Conservation (phyloP, 1,140 invertebrate genomes). For the Drosophila mauritiana region DNA sequence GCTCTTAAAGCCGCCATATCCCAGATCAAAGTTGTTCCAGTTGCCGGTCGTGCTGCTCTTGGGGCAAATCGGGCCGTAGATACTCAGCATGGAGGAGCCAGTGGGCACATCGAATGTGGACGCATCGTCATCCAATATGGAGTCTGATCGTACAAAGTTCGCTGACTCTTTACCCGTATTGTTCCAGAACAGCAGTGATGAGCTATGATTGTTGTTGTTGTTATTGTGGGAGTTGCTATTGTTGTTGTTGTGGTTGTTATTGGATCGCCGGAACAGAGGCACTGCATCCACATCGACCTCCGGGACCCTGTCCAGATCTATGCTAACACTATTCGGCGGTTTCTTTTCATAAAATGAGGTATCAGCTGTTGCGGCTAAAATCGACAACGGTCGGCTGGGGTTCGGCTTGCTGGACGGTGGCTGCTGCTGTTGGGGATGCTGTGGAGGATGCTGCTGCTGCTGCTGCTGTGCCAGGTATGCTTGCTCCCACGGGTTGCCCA, state of each 20-base stretch:
- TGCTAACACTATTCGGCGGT: constrained; percentile 76
- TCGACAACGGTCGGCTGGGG: constrained; percentile 63
- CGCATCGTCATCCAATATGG: constrained; percentile 89
- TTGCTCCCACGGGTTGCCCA: constrained; percentile 32
- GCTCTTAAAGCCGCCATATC: constrained; percentile 48
- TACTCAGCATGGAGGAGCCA: constrained; percentile 86
- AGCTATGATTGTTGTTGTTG: constrained; percentile 36
- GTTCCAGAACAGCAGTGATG: constrained; percentile 61
- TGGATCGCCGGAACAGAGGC: constrained; percentile 41
- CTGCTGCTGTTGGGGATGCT: constrained; percentile 50
- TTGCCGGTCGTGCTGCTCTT: constrained; percentile 81
- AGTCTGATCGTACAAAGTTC: constrained; percentile 88
- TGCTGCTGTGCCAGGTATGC: constrained; percentile 31
- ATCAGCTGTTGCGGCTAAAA: constrained; percentile 76
- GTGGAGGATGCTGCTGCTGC: constrained; percentile 40
- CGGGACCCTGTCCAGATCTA: constrained; percentile 50
- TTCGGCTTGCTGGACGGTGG: constrained; percentile 73
- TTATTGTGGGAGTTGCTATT: constrained; percentile 27
- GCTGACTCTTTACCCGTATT: constrained; percentile 68
- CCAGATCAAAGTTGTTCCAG: constrained; percentile 60
- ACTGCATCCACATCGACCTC: constrained; percentile 50
- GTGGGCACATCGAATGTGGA: constrained; percentile 90
- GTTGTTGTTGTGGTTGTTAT: constrained; percentile 26
- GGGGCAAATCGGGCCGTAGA: constrained; percentile 93
- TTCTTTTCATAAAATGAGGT: constrained; percentile 83